Evolutionary conservation across 1,140 invertebrate species (phyloP), one percentile per base, ranked within the genome.

Genomic region (Bombus waltoni): DNA sequence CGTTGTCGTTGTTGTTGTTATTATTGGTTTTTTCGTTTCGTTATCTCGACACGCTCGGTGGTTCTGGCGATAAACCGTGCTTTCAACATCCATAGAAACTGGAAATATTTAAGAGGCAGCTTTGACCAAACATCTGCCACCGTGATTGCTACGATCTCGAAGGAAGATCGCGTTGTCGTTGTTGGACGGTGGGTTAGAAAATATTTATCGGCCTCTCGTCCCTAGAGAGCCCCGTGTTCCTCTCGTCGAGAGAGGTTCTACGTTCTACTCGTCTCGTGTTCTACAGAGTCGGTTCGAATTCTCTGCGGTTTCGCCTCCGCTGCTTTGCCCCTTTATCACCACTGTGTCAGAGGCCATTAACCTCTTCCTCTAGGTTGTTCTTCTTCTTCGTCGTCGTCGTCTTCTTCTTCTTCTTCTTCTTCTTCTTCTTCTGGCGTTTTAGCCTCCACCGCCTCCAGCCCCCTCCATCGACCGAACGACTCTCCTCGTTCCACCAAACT

Each of bases 261-360:
- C 53, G 28, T 28, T 79, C 65, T 28, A 35, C 53, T 79, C 83
- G 13, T 84, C 66, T 77, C 81, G 57, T 28, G 62, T 77, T 77
- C 81, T 81, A 83, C 53, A 65, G 74, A 77, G 72, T 83, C 81
- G 84, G 71, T 80, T 87, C 42, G 85, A 89, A 76, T 89, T 89
- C 84, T 71, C 88, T 77, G 88, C 85, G 84, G 88, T 89, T 89
- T 89, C 88, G 76, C 84, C 88, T 82, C 84, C 80, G 80, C 77
- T 81, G 81, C 84, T 80, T 86, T 79, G 80, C 44, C 82, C 89
- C 89, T 90, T 90, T 90, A 90, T 90, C 88, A 87, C 88, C 66
- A 78, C 82, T 87, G 85, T 89, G 77, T 83, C 89, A 85, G 86
- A 90, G 88, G 86, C 86, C 89, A 71, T 89, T 90, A 90, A 90